phyloP scores from a whole-genome alignment of 2,888 invertebrate species.

The Aphidius colemani region DNA sequence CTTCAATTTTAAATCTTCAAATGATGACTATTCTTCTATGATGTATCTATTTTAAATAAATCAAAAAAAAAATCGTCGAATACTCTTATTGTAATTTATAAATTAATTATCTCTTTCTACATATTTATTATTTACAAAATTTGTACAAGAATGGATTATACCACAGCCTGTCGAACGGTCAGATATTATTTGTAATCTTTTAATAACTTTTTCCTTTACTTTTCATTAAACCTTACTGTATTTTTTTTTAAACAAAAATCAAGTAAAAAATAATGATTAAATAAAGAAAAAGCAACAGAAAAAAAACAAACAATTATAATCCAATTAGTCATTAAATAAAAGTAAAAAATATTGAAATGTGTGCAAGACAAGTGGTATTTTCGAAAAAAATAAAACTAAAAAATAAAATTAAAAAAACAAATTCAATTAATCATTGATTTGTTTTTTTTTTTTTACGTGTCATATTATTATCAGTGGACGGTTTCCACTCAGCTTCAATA shows the following conservation, averaged over 20 bases:
- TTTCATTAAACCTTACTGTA: background rate
- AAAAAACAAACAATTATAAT: no score
- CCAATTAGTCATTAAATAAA: no score
- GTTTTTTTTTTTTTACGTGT: slow-evolving; percentile 45
- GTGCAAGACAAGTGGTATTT: slow-evolving; percentile 5
- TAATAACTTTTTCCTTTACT: background rate
- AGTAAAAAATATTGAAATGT: background rate
- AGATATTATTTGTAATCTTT: slow-evolving; percentile 33
- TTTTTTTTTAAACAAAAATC: background rate
- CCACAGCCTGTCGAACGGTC: slow-evolving; percentile 41
- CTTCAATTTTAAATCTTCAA: slow-evolving; percentile 20
- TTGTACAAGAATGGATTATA: slow-evolving; percentile 25
- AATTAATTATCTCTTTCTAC: background rate
- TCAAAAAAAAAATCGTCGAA: slow-evolving; percentile 11
- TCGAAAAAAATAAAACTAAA: background rate
- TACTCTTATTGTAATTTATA: slow-evolving; percentile 11
- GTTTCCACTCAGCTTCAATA: slow-evolving; percentile 52
- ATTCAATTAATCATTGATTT: slow-evolving; percentile 48
- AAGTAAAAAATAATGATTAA: no score
- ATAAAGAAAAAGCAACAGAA: no score
- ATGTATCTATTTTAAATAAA: slow-evolving; percentile 14
- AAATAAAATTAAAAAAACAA: no score
- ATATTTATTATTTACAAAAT: slow-evolving; percentile 16
- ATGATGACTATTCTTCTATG: slow-evolving; percentile 20
- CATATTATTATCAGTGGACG: slow-evolving; percentile 48